These are phyloP conservation scores for Cynocephalus volans DNA, from an alignment of 2,113 vertebrate genomes.

Conservation along the genomic window DNA sequence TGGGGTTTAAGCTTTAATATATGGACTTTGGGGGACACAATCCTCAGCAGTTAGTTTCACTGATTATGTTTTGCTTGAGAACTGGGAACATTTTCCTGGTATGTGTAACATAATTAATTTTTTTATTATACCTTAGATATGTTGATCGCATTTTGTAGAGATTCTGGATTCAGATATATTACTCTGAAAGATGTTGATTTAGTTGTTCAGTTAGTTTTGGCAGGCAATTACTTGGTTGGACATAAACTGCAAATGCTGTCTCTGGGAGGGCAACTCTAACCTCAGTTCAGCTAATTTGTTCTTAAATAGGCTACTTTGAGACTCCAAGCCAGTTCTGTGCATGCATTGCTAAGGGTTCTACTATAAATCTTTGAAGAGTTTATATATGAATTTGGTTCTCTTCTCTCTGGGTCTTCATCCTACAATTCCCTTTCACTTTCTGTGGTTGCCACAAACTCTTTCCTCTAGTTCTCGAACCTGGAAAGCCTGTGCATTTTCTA, in stretches of 20 bases:
- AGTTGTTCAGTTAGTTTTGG: not conserved
- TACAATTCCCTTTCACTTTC: not conserved
- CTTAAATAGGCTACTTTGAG: not conserved
- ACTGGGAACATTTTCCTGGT: not conserved
- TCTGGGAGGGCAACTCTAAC: not conserved
- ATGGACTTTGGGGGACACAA: no score
- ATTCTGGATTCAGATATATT: not conserved
- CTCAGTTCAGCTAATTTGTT: not conserved
- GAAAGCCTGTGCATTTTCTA: not conserved
- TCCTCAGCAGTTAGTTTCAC: no score
- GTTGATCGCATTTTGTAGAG: not conserved
- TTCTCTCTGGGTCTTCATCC: not conserved
- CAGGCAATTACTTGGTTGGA: not conserved
- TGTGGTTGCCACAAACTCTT: not conserved
- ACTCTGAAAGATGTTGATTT: not conserved
- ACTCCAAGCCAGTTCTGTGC: not conserved
- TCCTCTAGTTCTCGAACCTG: not conserved
- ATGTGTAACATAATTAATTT: not conserved
- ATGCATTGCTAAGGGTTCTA: not conserved
- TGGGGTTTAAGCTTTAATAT: no score
- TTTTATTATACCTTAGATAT: not conserved
- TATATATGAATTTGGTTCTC: not conserved
- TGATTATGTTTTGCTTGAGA: not conserved
- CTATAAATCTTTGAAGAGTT: not conserved
- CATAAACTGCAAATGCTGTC: not conserved